These are phyloP conservation scores for Tiliacea aurago DNA, from an alignment of 2,888 invertebrate genomes.

Conservation along the genomic window DNA sequence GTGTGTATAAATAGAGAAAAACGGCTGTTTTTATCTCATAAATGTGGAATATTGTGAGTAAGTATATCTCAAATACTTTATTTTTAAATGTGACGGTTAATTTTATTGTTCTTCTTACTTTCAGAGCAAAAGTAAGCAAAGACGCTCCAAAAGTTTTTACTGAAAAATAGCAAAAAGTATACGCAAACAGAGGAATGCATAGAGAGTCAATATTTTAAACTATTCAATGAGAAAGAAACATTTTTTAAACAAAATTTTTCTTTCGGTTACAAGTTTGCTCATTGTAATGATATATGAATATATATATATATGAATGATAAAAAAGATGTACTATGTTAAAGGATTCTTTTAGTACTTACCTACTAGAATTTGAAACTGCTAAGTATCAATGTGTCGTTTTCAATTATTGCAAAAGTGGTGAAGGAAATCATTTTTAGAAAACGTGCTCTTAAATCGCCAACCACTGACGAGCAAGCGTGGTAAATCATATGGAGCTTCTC, in stretches of 20 bases:
- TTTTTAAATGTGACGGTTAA: neutral
- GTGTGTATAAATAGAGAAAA: slow-evolving; percentile 31
- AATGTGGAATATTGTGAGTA: neutral
- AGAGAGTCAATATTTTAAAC: neutral
- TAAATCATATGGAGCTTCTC: neutral
- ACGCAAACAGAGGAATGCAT: too few species aligned
- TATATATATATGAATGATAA: too few species aligned
- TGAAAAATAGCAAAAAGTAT: neutral
- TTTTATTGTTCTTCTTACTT: too few species aligned
- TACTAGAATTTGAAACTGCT: neutral
- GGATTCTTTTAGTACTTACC: neutral
- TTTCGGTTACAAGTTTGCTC: neutral
- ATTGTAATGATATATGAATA: too few species aligned
- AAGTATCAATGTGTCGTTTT: neutral
- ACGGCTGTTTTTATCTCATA: slow-evolving; percentile 1
- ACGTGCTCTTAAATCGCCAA: too few species aligned
- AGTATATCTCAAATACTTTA: neutral
- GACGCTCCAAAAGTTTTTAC: too few species aligned
- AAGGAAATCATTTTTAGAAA: neutral
- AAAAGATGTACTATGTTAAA: neutral
- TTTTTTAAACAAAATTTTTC: neutral
- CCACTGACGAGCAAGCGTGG: neutral
- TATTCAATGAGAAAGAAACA: too few species aligned
- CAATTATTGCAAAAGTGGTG: neutral
- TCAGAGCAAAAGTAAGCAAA: neutral